phyloP scores from a whole-genome alignment of 2,113 vertebrate species.

The Paramisgurnus dabryanus region DNA sequence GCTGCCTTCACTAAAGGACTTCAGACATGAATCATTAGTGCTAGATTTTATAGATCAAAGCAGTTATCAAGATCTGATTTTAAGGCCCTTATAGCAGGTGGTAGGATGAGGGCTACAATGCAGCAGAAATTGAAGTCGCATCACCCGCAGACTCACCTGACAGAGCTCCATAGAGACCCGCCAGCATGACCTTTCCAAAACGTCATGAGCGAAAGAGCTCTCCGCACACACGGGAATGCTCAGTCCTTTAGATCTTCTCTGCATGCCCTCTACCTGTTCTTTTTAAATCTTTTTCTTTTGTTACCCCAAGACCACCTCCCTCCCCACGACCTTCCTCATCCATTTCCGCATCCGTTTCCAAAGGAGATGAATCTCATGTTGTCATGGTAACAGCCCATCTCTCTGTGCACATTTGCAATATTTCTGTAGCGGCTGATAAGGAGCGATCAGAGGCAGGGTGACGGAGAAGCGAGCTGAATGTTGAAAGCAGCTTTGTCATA shows the following conservation, averaged over 20 bases:
- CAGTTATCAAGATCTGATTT: conserved; percentile 25
- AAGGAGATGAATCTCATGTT: conserved; percentile 44
- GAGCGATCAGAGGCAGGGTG: conserved; percentile 21
- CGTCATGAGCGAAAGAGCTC: neutral
- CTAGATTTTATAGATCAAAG: conserved; percentile 12
- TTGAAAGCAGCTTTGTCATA: conserved; percentile 42
- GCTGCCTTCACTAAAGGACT: neutral
- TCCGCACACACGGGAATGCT: neutral
- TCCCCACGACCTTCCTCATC: neutral
- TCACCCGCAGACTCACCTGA: conserved; percentile 20
- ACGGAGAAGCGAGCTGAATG: conserved; percentile 4
- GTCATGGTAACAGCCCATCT: conserved; percentile 52
- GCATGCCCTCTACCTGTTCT: neutral
- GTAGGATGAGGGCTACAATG: conserved; percentile 18
- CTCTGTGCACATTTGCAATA: conserved; percentile 35
- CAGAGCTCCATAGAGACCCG: conserved; percentile 28
- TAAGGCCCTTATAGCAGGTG: neutral
- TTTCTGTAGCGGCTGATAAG: conserved; percentile 44
- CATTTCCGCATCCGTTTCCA: conserved; percentile 13
- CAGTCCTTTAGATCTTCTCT: neutral
- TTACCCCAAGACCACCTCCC: neutral
- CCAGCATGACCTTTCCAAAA: conserved; percentile 47
- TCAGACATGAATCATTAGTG: neutral
- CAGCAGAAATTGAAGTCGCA: neutral
- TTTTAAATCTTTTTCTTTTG: conserved; percentile 8